Base-by-base conservation (phyloP, 2,113 vertebrate genomes). In the Psittacula cyanocephala region DNA sequence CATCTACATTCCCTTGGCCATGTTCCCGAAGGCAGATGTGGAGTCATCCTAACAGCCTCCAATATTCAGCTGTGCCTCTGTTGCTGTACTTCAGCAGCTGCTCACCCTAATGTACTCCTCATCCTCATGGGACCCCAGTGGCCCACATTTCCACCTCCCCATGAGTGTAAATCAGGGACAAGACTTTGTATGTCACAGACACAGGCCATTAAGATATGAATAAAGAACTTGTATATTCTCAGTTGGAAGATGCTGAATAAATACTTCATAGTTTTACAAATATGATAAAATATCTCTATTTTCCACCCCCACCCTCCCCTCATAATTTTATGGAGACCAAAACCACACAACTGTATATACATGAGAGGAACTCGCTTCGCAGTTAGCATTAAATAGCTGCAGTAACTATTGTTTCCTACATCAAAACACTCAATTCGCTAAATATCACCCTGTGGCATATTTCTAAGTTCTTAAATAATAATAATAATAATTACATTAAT, bases 401-500 rank as follows among this genome's bases (percentile, higher is more conserved):
- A 77, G 37, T 39, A 80, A 69, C 75, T 79, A 13, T 39, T 79
- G 46, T 44, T 90, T 77, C 46, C 67, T 67, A 24, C 16, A 44
- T 53, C n/a, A 77, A 89, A 92, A 67, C 23, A n/a, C 46, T 80
- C 60, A 70, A n/a, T 31, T 71, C 47, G 46, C 53, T 88, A 75
- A 93, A 27, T 95, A 94, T 22, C 59, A 74, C 41, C 76, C 46
- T 49, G 37, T 27, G 76, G 70, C 37, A 74, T 22, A 55, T 39
- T 62, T 28, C 70, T 80, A 28, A 41, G n/a, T 27, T 84, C 82
- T 41, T 5, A n/a, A 44, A 70, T 68, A 86, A 46, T 44, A 46
- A 81, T 5, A 87, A 44, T 64, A 81, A 82, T 82, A 76, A 82
- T 71, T 33, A 50, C 49, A 81, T 59, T 88, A 88, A 91, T 46